Conservation (phyloP, 2,888 invertebrate species). For the Oligia latruncula region DNA sequence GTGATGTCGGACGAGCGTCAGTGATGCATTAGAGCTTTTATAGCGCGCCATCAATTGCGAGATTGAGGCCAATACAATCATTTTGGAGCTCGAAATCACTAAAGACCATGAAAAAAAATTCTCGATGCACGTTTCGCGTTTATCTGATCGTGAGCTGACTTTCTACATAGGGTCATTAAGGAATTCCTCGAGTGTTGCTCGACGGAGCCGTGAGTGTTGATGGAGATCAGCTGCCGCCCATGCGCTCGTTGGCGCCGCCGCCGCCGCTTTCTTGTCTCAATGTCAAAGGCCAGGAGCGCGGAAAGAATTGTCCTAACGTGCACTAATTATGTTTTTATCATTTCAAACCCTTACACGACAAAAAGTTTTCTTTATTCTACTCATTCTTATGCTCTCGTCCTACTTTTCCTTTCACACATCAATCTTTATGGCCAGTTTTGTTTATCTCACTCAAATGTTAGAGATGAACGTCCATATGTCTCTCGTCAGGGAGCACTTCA, state of each 20-base stretch:
- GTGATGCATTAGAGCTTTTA: constrained; percentile 72
- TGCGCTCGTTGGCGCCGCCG: constrained; percentile 57
- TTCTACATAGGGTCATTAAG: constrained; percentile 73
- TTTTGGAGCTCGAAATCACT: constrained; percentile 57
- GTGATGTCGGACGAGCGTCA: constrained; percentile 66
- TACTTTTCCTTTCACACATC: constrained; percentile 33
- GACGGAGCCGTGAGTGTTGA: constrained; percentile 66
- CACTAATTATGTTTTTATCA: not conserved
- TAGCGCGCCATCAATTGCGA: constrained; percentile 69
- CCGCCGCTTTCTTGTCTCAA: constrained; percentile 46
- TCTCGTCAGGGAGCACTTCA: constrained; percentile 61
- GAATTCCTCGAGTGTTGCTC: constrained; percentile 67
- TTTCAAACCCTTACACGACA: not conserved
- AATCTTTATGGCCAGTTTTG: constrained; percentile 42
- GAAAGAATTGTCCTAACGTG: constrained; percentile 54
- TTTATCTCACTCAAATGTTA: constrained; percentile 52
- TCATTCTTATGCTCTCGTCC: constrained; percentile 1
- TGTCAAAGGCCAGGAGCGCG: constrained; percentile 68
- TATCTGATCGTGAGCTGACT: constrained; percentile 72
- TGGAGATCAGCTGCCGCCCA: constrained; percentile 68
- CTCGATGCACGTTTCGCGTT: constrained; percentile 64
- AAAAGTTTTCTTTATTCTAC: not conserved
- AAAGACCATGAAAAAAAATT: constrained; percentile 62
- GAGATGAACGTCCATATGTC: constrained; percentile 59
- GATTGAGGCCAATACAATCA: constrained; percentile 74